Conservation (phyloP, 2,113 vertebrate species). For the Sarotherodon lohbergeri region DNA sequence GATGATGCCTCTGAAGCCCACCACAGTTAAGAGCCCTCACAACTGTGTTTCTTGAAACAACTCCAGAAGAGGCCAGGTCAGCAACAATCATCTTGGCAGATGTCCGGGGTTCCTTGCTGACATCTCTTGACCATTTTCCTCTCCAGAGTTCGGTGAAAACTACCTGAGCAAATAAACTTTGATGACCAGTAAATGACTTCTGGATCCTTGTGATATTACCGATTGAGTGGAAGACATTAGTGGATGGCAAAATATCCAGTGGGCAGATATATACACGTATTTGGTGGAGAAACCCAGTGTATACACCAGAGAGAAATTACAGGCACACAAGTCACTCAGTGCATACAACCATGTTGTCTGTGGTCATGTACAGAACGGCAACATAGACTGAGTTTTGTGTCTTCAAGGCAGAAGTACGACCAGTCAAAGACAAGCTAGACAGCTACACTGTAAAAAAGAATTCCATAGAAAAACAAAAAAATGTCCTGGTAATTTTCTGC, state of each 20-base stretch:
- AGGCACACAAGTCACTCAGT: neutral
- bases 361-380: neutral
- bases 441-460: neutral
- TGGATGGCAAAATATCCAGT: neutral
- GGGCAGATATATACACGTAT: neutral
- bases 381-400: neutral
- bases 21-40: neutral
- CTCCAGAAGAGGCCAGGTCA: neutral
- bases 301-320: neutral
- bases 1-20: neutral
- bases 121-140: neutral
- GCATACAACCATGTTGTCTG: neutral
- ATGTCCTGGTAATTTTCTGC: neutral
- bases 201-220: neutral
- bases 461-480: neutral
- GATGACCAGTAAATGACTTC: neutral
- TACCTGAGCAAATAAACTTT: neutral
- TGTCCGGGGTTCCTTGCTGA: neutral
- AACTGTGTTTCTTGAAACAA: neutral
- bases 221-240: neutral
- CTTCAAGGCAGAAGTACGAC: fast-evolving
- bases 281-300: neutral
- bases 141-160: fast-evolving
- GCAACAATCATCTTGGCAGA: neutral
- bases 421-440: neutral